Evolutionary conservation across 2,113 vertebrate genomes (phyloP).

Genomic region (Notothenia coriiceps): DNA sequence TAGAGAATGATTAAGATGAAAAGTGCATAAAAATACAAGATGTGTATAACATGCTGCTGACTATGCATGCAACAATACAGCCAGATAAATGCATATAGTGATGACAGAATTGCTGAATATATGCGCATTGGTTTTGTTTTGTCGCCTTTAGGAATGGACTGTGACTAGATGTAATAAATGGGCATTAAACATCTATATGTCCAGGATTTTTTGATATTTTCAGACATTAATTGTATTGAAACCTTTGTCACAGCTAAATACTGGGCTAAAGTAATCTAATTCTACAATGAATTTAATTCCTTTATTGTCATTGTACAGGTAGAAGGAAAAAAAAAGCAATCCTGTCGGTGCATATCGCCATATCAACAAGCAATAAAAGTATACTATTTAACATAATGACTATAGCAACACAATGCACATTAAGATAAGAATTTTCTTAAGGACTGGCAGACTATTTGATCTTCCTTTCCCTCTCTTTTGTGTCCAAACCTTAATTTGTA

Average conservation of each 20-base stretch:
- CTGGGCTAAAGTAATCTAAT: background rate
- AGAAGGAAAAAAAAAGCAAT: too few species aligned
- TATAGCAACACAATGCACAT: background rate
- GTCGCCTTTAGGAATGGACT: background rate
- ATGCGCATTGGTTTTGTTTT: background rate
- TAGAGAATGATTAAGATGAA: conserved; percentile 7
- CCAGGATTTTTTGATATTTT: conserved; percentile 19
- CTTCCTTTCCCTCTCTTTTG: background rate
- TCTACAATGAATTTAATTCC: too few species aligned
- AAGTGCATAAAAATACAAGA: conserved; percentile 6
- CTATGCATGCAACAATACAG: conserved; percentile 24
- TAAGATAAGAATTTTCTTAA: background rate
- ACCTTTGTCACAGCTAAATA: background rate
- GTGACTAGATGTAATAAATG: conserved; percentile 37
- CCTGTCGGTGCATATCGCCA: too few species aligned
- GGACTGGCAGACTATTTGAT: conserved; percentile 1
- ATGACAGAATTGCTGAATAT: conserved; percentile 34
- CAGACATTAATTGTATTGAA: conserved; percentile 4
- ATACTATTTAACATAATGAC: background rate
- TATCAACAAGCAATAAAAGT: too few species aligned
- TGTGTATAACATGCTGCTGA: conserved; percentile 31
- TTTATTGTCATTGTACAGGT: too few species aligned
- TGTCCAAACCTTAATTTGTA: conserved; percentile 1
- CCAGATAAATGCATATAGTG: conserved; percentile 14
- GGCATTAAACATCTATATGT: conserved; percentile 29